phyloP scores from a whole-genome alignment of 2,888 invertebrate genomes.

The Anthophora plumipes region DNA sequence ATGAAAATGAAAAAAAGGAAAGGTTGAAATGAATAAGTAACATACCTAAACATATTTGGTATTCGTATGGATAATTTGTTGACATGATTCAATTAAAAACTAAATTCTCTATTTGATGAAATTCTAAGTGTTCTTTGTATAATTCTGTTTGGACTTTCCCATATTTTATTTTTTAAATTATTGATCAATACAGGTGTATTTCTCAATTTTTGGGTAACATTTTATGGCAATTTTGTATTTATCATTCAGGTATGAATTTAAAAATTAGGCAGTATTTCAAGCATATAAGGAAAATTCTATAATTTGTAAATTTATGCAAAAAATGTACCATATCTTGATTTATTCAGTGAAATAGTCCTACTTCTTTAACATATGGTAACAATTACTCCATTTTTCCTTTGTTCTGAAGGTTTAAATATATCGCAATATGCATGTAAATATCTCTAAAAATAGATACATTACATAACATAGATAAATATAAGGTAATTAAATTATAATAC shows the following conservation, averaged over 20 bases:
- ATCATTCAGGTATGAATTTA: not conserved
- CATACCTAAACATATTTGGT: conserved; percentile 73
- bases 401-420: not conserved
- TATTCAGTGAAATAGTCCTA: not conserved
- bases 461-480: not conserved
- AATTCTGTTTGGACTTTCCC: conserved; percentile 1
- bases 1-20: conserved; percentile 3
- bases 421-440: not conserved
- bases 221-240: not conserved
- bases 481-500: not conserved
- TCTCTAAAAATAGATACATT: conserved; percentile 7
- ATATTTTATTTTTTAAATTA: conserved; percentile 18
- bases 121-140: conserved; percentile 5
- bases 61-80: conserved; percentile 69
- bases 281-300: not conserved
- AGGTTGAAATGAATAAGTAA: conserved; percentile 29
- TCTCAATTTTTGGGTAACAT: not conserved
- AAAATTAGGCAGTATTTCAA: not conserved
- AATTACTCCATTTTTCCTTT: not conserved
- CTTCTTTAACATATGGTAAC: conserved; percentile 22
- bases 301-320: not conserved
- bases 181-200: not conserved
- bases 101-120: conserved; percentile 3
- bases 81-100: conserved; percentile 56
- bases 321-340: not conserved